Conservation (phyloP, 2,888 invertebrate genomes). For the Lamellibrachia satsuma region DNA sequence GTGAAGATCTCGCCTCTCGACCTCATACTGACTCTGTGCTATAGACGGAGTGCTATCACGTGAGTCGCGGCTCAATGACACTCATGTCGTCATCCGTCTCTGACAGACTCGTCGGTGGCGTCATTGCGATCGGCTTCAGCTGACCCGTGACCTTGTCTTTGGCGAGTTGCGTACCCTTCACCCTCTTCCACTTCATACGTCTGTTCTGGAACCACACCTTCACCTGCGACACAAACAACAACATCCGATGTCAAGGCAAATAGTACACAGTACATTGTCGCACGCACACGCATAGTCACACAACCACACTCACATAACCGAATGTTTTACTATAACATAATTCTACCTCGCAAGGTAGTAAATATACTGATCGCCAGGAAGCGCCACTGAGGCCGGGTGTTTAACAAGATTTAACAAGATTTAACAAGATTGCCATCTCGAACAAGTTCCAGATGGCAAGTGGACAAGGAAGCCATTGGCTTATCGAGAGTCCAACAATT, state of each 20-base stretch:
- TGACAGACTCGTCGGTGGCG: slow-evolving; percentile 35
- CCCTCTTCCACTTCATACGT: slow-evolving; percentile 64
- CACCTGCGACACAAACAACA: slow-evolving; percentile 49
- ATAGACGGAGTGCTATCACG: slow-evolving; percentile 40
- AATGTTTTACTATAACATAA: no score
- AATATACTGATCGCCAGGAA: no score
- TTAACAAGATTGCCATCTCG: no score
- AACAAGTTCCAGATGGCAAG: no score
- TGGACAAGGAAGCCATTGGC: no score
- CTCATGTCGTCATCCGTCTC: slow-evolving; percentile 32
- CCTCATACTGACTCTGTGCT: neutral
- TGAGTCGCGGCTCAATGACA: slow-evolving; percentile 44
- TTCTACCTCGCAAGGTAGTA: no score
- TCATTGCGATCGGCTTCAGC: slow-evolving; percentile 56
- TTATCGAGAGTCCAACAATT: no score
- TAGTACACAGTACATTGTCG: neutral
- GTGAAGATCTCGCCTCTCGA: neutral
- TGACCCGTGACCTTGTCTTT: slow-evolving; percentile 63
- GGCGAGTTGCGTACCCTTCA: slow-evolving; percentile 60
- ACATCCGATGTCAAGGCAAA: neutral
- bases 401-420: no score
- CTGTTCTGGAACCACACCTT: slow-evolving; percentile 66
- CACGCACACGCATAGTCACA: no score
- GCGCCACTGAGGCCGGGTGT: no score
- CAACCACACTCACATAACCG: no score